Evolutionary conservation across 2,888 invertebrate species (phyloP), one percentile per base, ranked within the genome.

Genomic region (Stenchaetothrips biformis): DNA sequence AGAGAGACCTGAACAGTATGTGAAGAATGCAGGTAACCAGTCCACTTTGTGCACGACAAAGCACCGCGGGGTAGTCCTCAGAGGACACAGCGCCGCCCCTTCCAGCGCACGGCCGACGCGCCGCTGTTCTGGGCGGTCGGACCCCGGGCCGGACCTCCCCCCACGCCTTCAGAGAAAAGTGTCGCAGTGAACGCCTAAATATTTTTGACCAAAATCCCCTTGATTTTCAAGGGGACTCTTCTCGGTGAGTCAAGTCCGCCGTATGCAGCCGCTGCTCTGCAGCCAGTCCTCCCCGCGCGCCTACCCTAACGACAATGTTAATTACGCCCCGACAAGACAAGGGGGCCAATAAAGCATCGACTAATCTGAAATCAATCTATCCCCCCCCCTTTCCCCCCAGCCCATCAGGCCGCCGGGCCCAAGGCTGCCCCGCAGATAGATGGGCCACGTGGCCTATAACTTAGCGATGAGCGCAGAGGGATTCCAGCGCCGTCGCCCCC

Each of bases 271-370:
- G n/a, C n/a, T n/a, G n/a, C n/a, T n/a, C n/a, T n/a, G n/a, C n/a
- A n/a, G n/a, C n/a, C n/a, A n/a, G n/a, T n/a, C n/a, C n/a, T n/a
- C 53, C 53, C 16, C 53, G 13, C 53, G 53, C 13, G 9, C 6
- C 53, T 1, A 9, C 7, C 25, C 67, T 74, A 74, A 74, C 67
- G 67, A 74, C 67, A 74, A 74, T 74, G 67, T 74, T 74, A 74
- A 74, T 74, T 74, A 74, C 67, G 67, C 67, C 4, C 21, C 67
- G 67, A 74, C 67, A 74, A 74, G 67, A 74, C 67, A 74, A 74
- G 25, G 25, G 67, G 67, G 67, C 67, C 67, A 74, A 74, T 74
- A 74, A 74, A 74, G 67, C 67, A 74, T 74, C 67, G 67, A 74
- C 67, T 74, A 74, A 74, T 74, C 67, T 74, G 67, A 74, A 74